These are phyloP conservation scores for Lasius fuliginosus DNA, from an alignment of 2,888 invertebrate genomes.

Conservation along the genomic window DNA sequence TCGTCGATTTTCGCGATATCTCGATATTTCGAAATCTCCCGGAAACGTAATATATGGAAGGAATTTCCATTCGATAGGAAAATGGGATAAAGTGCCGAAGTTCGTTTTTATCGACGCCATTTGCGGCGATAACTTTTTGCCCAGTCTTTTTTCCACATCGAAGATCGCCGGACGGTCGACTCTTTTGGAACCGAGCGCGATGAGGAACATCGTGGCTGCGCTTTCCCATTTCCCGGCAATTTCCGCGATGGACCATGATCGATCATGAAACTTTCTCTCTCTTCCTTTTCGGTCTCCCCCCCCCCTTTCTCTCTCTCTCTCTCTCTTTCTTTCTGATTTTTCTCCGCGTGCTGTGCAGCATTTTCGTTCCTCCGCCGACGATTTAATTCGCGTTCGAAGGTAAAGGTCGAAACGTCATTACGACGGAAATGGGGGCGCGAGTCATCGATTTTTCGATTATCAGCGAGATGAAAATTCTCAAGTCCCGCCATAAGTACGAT, in stretches of 20 bases:
- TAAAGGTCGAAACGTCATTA: conserved; percentile 11
- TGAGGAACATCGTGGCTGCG: conserved; percentile 56
- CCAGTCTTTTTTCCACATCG: conserved; percentile 22
- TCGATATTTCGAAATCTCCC: not conserved
- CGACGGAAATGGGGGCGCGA: not conserved
- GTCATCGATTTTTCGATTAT: conserved; percentile 36
- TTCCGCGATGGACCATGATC: conserved; percentile 72
- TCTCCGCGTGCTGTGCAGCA: not conserved
- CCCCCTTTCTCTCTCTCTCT: not conserved
- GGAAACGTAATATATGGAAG: conserved; percentile 34
- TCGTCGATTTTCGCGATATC: conserved; percentile 13
- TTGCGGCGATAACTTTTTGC: conserved; percentile 40
- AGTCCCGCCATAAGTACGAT: not conserved
- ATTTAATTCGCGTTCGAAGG: conserved; percentile 28
- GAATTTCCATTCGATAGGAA: conserved; percentile 28
- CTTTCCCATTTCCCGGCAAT: conserved; percentile 82
- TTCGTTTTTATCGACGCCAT: conserved; percentile 43
- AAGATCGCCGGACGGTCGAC: conserved; percentile 31
- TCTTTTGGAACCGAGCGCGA: conserved; percentile 20
- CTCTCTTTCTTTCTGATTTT: not conserved
- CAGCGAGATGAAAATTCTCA: conserved; percentile 22
- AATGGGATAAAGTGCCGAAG: conserved; percentile 29
- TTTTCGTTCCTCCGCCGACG: conserved; percentile 6
- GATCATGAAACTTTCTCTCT: conserved; percentile 72
- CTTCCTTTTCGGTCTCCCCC: not conserved